phyloP scores from a whole-genome alignment of 2,113 vertebrate species.

The Scolopax mira region DNA sequence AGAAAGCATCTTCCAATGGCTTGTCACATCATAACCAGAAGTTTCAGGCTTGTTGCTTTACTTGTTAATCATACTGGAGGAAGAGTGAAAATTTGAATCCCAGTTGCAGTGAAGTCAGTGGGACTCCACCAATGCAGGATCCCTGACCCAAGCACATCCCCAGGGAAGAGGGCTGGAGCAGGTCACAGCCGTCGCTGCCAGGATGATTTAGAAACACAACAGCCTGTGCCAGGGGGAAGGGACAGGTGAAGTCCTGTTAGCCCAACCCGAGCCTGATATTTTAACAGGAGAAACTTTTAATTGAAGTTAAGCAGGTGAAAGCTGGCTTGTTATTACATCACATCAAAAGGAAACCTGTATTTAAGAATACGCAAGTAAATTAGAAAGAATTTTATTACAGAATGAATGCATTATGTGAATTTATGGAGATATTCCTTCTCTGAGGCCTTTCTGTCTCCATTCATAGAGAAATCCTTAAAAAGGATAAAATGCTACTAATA shows the following conservation, averaged over 20 bases:
- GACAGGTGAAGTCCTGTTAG: fast-evolving
- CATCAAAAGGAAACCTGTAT: neutral
- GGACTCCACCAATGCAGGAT: neutral
- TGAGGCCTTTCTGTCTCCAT: neutral
- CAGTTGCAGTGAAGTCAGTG: fast-evolving
- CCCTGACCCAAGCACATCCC: neutral
- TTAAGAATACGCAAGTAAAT: neutral
- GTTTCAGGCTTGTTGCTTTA: neutral
- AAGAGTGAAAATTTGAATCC: neutral
- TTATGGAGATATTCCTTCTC: neutral
- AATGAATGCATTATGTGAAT: neutral
- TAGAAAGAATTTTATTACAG: neutral
- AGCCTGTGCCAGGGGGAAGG: neutral
- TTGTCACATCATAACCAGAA: neutral
- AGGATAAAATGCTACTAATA: neutral
- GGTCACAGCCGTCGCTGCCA: neutral
- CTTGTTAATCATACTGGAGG: neutral
- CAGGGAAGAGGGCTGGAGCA: neutral
- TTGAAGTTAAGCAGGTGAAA: neutral
- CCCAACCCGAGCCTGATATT: neutral
- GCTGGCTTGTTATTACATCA: neutral
- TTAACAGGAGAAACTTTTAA: neutral
- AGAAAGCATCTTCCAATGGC: neutral
- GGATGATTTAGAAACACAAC: neutral
- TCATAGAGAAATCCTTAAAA: neutral